Evolutionary conservation across 2,888 invertebrate genomes (phyloP).

Genomic region (Chaitophorus viminalis): DNA sequence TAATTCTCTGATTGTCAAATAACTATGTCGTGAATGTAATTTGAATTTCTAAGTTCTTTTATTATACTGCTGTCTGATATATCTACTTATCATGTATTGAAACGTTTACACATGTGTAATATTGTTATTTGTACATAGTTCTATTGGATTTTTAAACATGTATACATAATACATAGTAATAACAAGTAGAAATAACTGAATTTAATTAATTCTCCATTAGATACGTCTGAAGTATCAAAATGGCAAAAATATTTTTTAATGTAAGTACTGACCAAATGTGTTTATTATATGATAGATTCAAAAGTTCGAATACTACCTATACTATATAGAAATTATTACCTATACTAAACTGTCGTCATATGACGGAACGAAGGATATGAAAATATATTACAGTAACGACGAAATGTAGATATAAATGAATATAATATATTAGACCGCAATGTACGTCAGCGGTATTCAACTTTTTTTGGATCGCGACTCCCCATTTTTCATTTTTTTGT

Average conservation of each 20-base stretch:
- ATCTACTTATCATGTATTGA: neutral
- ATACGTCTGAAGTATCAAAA: neutral
- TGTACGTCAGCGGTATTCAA: too few species aligned
- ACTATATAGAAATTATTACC: neutral
- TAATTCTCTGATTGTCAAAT: neutral
- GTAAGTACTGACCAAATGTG: neutral
- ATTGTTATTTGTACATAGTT: neutral
- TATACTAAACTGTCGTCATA: neutral
- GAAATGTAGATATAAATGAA: neutral
- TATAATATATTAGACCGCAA: neutral
- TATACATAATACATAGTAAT: neutral
- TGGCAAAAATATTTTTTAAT: constrained; percentile 10
- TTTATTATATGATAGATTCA: too few species aligned
- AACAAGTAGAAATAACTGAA: neutral
- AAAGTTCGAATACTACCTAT: neutral
- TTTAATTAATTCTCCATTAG: neutral
- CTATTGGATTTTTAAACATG: constrained; percentile 1
- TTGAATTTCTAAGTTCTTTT: constrained; percentile 40
- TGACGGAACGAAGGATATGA: neutral
- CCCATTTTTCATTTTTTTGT: too few species aligned
- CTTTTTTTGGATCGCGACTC: too few species aligned
- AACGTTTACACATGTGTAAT: constrained; percentile 11
- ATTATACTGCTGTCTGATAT: neutral
- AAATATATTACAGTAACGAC: neutral
- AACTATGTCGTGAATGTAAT: neutral